Evolutionary conservation across 2,888 invertebrate genomes (phyloP), one percentile per base, ranked within the genome.

Genomic region (Carabus problematicus): DNA sequence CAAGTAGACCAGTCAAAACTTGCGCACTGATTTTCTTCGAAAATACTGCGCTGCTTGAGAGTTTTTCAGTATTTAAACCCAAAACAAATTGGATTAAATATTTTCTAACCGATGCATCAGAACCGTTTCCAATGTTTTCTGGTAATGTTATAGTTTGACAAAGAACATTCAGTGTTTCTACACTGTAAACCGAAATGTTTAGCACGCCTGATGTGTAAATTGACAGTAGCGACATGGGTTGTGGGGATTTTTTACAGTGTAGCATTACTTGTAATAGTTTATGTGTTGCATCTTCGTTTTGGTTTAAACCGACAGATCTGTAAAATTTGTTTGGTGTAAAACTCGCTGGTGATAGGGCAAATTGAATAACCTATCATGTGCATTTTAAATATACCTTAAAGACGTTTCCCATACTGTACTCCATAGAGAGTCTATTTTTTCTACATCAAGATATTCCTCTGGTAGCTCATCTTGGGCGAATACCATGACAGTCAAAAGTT

Each of bases 281-380:
- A 74, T 85, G 85, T 0, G 81, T 81, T 52, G 75, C 74, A 64
- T 79, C 75, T 71, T 82, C 82, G 64, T 81, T 82, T 68, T 84
- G 83, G 73, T 83, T 83, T 72, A 83, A 76, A 39, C 83, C 84
- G 49, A 84, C 77, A 43, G 82, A 82, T 72, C 84, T 85, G 29
- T 29, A 29, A 29, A 29, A 6, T 29, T 29, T 29, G 9, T 60
- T 41, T 39, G 49, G 16, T 41, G 49, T 42, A 40, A 14, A 40
- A 55, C 14, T 8, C 6, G 9, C 11, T 14, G 29, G 1, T 41
- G 16, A 41, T 11, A 16, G 55, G 9, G 49, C 40, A 1, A 49
- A 52, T 14, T 29, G 6, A 29, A 29, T 29, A 29, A 29, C 47
- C 8, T 60, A 29, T 29, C 2, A 29, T 29, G 29, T 8, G 59